A percentile compares a stretch with the other conserved stretches of the same genome.
These are phyloP conservation scores for Papilio elwesi DNA, from an alignment of 2,888 invertebrate genomes.

Conservation along the genomic window DNA sequence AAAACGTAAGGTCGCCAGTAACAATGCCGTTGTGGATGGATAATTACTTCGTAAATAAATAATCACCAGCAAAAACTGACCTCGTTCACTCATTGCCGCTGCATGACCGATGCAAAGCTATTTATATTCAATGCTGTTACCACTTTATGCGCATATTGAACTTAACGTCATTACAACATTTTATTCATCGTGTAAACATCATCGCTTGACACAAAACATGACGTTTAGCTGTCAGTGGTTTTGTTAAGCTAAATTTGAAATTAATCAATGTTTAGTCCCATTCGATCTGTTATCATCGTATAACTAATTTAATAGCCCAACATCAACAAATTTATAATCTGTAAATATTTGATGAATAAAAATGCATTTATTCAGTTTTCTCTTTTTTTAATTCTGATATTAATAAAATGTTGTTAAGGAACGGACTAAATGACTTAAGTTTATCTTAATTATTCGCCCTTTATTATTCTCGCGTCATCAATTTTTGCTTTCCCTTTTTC, in stretches of 20 bases:
- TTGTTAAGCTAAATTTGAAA: neutral
- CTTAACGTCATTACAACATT: conserved; percentile 7
- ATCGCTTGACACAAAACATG: neutral
- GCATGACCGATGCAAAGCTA: conserved; percentile 48
- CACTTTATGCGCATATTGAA: conserved; percentile 35
- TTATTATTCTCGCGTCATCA: neutral
- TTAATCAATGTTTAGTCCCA: neutral
- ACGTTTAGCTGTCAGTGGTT: neutral
- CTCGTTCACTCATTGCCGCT: conserved; percentile 71
- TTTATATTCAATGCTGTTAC: conserved; percentile 48
- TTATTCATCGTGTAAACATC: conserved; percentile 8
- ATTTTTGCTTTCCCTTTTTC: neutral
- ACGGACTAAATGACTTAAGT: neutral
- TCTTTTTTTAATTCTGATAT: too few species aligned
- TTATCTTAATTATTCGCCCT: neutral
- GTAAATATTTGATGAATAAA: too few species aligned
- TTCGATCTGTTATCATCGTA: neutral
- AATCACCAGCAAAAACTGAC: conserved; percentile 69
- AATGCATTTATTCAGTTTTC: too few species aligned
- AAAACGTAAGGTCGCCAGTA: conserved; percentile 69
- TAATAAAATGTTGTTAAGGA: too few species aligned
- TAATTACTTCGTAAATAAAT: conserved; percentile 67
- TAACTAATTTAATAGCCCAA: neutral
- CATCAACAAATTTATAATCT: too few species aligned
- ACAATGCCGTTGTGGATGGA: conserved; percentile 77